Evolutionary conservation across 2,888 invertebrate genomes (phyloP).

Genomic region (Temnothorax unifasciatus): DNA sequence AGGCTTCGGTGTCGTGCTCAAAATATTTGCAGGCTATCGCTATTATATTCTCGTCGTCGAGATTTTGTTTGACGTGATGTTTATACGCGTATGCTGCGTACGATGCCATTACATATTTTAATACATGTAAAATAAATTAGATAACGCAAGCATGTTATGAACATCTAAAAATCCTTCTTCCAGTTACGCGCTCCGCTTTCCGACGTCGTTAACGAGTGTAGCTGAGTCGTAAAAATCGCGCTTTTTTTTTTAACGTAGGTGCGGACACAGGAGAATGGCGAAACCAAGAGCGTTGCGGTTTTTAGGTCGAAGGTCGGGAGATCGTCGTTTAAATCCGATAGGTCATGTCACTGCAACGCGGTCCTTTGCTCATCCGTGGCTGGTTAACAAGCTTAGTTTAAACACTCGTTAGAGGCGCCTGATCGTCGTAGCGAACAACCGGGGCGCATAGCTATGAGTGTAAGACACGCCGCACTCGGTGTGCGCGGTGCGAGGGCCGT

Average conservation of each 20-base stretch:
- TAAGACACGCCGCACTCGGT: constrained; percentile 60
- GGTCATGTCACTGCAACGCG: constrained; percentile 25
- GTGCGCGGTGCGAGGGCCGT: constrained; percentile 67
- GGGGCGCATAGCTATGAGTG: constrained; percentile 48
- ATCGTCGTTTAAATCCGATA: constrained; percentile 25
- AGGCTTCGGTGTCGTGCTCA: too few relatives aligned
- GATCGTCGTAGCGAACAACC: constrained; percentile 75
- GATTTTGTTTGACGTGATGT: too few relatives aligned
- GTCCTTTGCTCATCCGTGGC: constrained; percentile 46
- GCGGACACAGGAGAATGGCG: background rate
- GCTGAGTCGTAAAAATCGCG: background rate
- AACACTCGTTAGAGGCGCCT: constrained; percentile 79
- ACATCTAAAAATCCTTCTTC: background rate
- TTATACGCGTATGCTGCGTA: too few relatives aligned
- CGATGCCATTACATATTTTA: too few relatives aligned
- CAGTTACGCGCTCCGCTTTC: background rate
- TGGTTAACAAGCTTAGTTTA: constrained; percentile 80
- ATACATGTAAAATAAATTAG: constrained; percentile 23
- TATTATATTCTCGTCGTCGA: too few relatives aligned
- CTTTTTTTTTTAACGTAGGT: constrained; percentile 1
- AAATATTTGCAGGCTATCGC: too few relatives aligned
- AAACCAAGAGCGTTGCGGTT: background rate
- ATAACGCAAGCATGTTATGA: background rate
- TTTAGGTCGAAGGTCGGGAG: background rate
- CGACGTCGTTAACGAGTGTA: constrained; percentile 9